Base-by-base conservation (phyloP, 2,113 vertebrate species). In the Martes martes region DNA sequence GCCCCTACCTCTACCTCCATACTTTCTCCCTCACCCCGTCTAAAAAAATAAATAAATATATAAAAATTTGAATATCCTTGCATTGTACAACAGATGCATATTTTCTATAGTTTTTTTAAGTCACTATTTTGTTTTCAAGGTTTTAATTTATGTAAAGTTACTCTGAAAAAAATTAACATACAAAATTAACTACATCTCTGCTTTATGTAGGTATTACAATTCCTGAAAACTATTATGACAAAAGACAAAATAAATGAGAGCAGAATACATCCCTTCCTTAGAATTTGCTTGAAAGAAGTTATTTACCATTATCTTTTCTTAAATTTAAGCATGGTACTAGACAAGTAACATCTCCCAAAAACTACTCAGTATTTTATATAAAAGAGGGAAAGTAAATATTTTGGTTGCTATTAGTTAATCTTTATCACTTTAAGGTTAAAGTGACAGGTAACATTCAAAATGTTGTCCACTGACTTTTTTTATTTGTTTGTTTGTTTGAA, bases 401-500 rank as follows among this genome's bases (percentile, higher is more conserved):
- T 94, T 61, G 7, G 1, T 76, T 83, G 6, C 7, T 50, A 6
- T 52, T 95, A 82, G 63, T 92, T 86, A 65, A 55, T n/a, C 1
- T 52, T 52, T 82, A 3, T 82, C 16, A 50, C 26, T 69, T 87
- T 96, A 61, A 76, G 63, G 50, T 92, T 65, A 39, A 94, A 97
- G 24, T 82, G 7, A 85, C 3, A 73, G 39, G 33, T 84, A 74
- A 83, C 6, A 83, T 59, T 90, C 33, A 55, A 63, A 57, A 81
- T 69, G 0, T 83, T 85, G 47, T 90, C 57, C 87, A 96, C 45
- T 96, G 71, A 98, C 76, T 86, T 45, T 91, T 6, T 89, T 71
- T 92, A n/a, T 97, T 74, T 98, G 6, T 96, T 98, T 87, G 16
- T 39, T 97, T 96, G 4, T 95, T 98, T 98, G 76, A 98, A 99